Conservation (phyloP, 1,140 invertebrate species). For the Aphelenchoides besseyi region DNA sequence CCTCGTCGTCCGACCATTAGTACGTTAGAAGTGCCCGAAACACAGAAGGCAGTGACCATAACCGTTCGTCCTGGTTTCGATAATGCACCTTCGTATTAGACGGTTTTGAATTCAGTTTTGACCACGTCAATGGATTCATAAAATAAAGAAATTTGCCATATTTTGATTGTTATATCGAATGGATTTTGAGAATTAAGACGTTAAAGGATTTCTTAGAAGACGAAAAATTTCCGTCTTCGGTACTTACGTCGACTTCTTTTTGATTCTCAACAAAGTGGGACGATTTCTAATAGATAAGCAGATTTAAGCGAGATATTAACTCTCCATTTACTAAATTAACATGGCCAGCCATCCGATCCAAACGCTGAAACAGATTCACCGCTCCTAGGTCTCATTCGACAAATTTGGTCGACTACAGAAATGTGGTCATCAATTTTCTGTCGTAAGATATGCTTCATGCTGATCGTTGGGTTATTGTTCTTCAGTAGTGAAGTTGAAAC, state of each 20-base stretch:
- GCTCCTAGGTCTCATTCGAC: too few relatives aligned
- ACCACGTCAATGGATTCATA: too few relatives aligned
- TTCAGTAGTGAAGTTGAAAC: neutral
- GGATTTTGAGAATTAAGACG: too few relatives aligned
- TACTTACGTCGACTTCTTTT: too few relatives aligned
- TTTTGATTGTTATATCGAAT: too few relatives aligned
- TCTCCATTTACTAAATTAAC: too few relatives aligned
- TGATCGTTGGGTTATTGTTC: neutral
- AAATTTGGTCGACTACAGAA: too few relatives aligned
- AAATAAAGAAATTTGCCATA: too few relatives aligned
- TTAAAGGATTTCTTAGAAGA: too few relatives aligned
- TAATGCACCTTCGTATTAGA: slow-evolving; percentile 60
- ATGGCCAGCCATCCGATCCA: too few relatives aligned
- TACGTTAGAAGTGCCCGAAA: slow-evolving; percentile 48
- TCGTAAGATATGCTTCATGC: neutral
- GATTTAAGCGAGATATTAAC: neutral
- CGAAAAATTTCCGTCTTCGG: neutral
- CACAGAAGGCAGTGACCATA: slow-evolving; percentile 54
- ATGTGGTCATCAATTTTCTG: neutral
- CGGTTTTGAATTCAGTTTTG: neutral
- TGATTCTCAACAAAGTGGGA: neutral
- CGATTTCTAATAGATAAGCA: neutral
- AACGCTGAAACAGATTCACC: too few relatives aligned
- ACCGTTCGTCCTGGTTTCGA: slow-evolving; percentile 56
- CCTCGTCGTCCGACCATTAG: slow-evolving; percentile 29